Base-by-base conservation (phyloP, 2,797 vertebrate species). In the Rhinatrema bivittatum region DNA sequence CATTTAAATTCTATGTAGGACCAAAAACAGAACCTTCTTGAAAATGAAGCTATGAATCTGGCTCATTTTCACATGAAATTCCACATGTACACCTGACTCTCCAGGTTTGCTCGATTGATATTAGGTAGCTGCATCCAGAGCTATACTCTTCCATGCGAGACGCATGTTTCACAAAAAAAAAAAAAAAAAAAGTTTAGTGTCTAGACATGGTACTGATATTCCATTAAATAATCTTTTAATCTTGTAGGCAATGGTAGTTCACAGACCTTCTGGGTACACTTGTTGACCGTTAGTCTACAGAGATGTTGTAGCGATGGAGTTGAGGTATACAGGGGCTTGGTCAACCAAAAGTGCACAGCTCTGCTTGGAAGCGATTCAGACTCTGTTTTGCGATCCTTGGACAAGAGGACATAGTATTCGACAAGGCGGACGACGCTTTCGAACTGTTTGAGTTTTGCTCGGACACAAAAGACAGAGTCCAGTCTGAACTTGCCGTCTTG, bases 371-470 rank as follows among this genome's bases (percentile, higher is more conserved):
- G 66, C 5, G 78, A 65, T 27, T 86, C 73, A 0, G 74, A 53
- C n/a, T 59, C 65, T 0, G 51, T 46, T 3, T 65, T 69, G 62
- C 82, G 89, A 22, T 85, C 82, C 51, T 86, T 76, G 51, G 92
- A 97, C 69, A 96, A 82, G 32, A 85, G 84, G 31, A 97, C 88
- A 16, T 97, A 98, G 73, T 94, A 90, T 62, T 97, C 88, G 36
- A 97, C 94, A 60, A 98, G 82, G 60, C 89, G 90, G 11, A 97
- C 94, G 65, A 97, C 93, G 2, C 92, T 94, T 80, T 93, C 87
- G 31, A 98, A 98, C 42, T 94, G 91, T 53, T 89, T 91, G 14
- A 98, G 86, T 66, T 84, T 88, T 21, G 94, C 92, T 46, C 85
- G 86, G 42, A 96, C 84, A 68, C 93, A 87, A 14, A 94, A 86